Percentiles rank a stretch among this genome's conserved stretches.
phyloP scores from a whole-genome alignment of 1,140 invertebrate genomes.

The Drosophila kikkawai region DNA sequence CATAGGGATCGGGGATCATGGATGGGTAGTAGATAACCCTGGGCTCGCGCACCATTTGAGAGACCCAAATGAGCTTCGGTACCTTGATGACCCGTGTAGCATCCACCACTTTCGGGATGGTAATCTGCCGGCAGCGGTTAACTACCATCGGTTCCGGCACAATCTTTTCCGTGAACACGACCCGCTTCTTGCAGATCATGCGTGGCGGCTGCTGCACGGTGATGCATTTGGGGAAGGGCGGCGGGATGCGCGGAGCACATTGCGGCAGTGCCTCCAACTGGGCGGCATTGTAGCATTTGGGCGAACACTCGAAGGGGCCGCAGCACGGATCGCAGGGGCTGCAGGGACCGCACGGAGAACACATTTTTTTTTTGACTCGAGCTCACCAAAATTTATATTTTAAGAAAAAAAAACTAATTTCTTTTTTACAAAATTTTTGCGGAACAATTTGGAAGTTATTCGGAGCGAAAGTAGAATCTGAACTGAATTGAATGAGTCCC shows the following conservation, averaged over 20 bases:
- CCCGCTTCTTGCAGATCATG: slow-evolving; percentile 78
- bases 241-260: slow-evolving; percentile 76
- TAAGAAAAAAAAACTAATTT: slow-evolving; percentile 13
- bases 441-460: slow-evolving; percentile 41
- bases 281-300: slow-evolving; percentile 76
- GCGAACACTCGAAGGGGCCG: slow-evolving; percentile 77
- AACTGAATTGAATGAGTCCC: slow-evolving; percentile 36
- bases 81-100: slow-evolving; percentile 76
- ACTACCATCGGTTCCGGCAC: slow-evolving; percentile 81
- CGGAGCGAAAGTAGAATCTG: slow-evolving; percentile 37
- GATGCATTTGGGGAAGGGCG: slow-evolving; percentile 75
- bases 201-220: slow-evolving; percentile 79
- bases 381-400: slow-evolving; percentile 20
- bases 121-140: slow-evolving; percentile 74
- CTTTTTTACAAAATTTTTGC: slow-evolving; percentile 28
- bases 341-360: slow-evolving; percentile 73
- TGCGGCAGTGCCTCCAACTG: slow-evolving; percentile 76
- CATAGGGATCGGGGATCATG: slow-evolving; percentile 79
- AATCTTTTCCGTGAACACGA: slow-evolving; percentile 76
- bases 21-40: slow-evolving; percentile 79
- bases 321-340: slow-evolving; percentile 79
- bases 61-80: slow-evolving; percentile 79
- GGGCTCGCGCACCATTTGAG: slow-evolving; percentile 79
- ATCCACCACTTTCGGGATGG: slow-evolving; percentile 77
- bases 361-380: slow-evolving; percentile 24